Conservation (phyloP, 2,888 invertebrate genomes). For the Scelioninae gen. 1 region DNA sequence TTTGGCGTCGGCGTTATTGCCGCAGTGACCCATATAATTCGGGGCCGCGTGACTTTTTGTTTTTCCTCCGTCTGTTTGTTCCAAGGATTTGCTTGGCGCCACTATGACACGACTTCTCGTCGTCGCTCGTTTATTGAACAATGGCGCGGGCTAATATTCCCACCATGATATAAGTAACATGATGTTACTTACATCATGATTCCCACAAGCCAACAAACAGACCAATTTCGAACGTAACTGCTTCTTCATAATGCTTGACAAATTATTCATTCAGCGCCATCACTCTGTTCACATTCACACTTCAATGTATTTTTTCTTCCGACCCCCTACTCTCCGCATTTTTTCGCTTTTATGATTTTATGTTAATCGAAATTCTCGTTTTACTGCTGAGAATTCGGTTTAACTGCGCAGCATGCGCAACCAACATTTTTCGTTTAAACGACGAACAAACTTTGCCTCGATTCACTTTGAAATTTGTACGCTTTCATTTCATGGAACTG, state of each 20-base stretch:
- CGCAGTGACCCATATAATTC: constrained; percentile 64
- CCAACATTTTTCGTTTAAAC: too few species aligned
- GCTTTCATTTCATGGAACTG: too few species aligned
- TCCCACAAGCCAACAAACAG: constrained; percentile 47
- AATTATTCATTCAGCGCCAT: constrained; percentile 52
- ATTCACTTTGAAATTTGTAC: neutral
- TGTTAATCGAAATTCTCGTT: constrained; percentile 32
- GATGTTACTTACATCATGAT: too few species aligned
- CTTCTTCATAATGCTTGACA: constrained; percentile 29
- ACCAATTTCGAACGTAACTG: constrained; percentile 49
- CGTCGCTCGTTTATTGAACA: constrained; percentile 60
- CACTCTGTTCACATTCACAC: constrained; percentile 11
- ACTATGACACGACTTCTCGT: constrained; percentile 62
- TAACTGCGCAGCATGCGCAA: neutral
- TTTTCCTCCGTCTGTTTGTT: constrained; percentile 60
- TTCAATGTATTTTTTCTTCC: too few species aligned
- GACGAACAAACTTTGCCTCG: too few species aligned
- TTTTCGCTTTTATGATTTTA: constrained; percentile 33
- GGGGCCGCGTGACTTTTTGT: constrained; percentile 48
- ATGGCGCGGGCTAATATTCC: constrained; percentile 54
- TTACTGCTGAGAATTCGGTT: constrained; percentile 29
- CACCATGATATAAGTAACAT: too few species aligned
- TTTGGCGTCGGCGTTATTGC: constrained; percentile 54
- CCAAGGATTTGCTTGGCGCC: constrained; percentile 71
- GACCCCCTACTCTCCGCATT: neutral